Conservation (phyloP, 1,140 invertebrate species). For the Drosophila ercepeae region DNA sequence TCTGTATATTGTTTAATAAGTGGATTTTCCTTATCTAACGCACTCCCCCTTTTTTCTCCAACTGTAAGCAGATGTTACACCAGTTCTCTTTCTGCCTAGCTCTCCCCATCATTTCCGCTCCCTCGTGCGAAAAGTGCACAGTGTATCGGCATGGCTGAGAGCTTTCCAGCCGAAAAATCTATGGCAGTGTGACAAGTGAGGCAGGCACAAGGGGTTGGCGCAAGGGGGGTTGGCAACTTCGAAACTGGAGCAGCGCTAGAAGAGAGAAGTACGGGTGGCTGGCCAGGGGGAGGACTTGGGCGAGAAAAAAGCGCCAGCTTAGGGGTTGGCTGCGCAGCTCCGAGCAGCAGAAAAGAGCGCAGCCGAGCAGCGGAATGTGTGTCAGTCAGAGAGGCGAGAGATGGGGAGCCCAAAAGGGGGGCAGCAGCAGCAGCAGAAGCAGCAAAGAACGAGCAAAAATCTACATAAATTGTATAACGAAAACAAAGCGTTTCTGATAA, state of each 20-base stretch:
- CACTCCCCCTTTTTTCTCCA: background rate
- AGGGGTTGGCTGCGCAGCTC: conserved; percentile 38
- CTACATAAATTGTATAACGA: conserved; percentile 77
- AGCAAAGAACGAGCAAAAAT: conserved; percentile 44
- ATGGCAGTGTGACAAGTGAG: conserved; percentile 76
- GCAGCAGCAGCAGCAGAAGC: no score
- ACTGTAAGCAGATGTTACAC: conserved; percentile 52
- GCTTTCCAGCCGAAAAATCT: conserved; percentile 68
- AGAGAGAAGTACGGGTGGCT: background rate
- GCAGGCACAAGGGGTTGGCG: conserved; percentile 48
- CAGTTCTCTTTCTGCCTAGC: conserved; percentile 1
- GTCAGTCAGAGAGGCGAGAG: conserved; percentile 26
- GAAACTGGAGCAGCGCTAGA: conserved; percentile 63
- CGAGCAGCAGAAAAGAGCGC: conserved; percentile 12
- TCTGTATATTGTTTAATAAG: no score
- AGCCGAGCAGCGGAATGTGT: conserved; percentile 35
- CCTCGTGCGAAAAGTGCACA: conserved; percentile 30
- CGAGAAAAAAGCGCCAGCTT: conserved; percentile 9
- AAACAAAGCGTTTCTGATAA: conserved; percentile 56
- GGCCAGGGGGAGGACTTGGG: background rate
- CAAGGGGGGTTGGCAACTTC: conserved; percentile 39
- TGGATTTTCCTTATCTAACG: background rate
- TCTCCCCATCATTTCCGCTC: background rate
- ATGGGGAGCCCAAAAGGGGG: background rate
- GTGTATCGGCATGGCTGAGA: conserved; percentile 40